Conservation (phyloP, 1,140 invertebrate species). For the Rhagoletis pomonella region DNA sequence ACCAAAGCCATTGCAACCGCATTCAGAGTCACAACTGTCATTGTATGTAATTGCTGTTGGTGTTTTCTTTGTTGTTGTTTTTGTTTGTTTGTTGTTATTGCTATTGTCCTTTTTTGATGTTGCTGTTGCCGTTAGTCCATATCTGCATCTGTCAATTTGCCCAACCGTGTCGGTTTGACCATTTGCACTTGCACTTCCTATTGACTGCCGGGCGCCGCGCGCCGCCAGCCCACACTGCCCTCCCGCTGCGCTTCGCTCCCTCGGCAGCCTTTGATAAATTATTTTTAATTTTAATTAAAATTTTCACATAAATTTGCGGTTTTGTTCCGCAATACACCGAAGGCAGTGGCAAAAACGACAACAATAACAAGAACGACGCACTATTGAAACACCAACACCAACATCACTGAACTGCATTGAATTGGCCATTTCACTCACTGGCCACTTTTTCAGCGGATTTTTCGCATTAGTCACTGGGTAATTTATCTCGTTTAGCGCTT, state of each 20-base stretch:
- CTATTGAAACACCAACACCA: background rate
- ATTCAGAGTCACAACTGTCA: conserved; percentile 35
- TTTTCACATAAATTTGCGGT: conserved; percentile 52
- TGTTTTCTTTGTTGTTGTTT: background rate
- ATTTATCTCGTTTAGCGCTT: conserved; percentile 49
- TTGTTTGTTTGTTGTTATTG: background rate
- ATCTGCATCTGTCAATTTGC: conserved; percentile 44
- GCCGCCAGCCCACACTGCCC: background rate
- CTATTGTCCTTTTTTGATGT: background rate
- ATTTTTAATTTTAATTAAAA: conserved; percentile 53
- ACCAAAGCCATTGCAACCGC: conserved; percentile 31
- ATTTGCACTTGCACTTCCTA: no score
- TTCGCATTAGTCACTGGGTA: conserved; percentile 48
- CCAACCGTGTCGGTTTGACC: background rate
- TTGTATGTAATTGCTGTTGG: background rate
- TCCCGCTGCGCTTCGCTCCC: background rate
- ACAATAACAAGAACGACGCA: background rate
- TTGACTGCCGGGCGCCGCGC: no score
- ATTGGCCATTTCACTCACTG: conserved; percentile 16
- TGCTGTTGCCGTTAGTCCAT: conserved; percentile 24
- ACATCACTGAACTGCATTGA: background rate
- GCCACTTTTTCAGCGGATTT: conserved; percentile 6
- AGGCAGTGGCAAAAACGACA: background rate
- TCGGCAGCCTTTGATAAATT: conserved; percentile 22
- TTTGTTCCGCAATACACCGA: conserved; percentile 11